These are phyloP conservation scores for Raja brachyura DNA, from an alignment of 2,113 vertebrate genomes.

Conservation along the genomic window DNA sequence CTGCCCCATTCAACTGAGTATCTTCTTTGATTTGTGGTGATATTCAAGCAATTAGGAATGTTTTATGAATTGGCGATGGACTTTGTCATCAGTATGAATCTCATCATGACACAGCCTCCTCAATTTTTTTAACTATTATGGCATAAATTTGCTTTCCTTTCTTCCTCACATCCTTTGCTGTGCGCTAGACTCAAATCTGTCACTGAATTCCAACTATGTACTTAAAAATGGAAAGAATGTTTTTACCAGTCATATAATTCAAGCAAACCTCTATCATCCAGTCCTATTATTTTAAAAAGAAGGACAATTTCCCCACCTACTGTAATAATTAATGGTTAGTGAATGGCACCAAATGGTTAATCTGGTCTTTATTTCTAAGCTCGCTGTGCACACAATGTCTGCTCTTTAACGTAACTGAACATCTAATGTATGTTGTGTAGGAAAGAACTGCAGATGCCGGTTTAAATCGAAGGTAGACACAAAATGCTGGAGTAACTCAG, in stretches of 20 bases:
- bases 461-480: too few species aligned
- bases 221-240: not conserved
- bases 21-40: not conserved
- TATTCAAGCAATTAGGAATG: not conserved
- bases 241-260: not conserved
- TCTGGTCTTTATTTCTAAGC: too few species aligned
- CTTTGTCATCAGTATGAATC: not conserved
- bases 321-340: not conserved
- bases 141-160: not conserved
- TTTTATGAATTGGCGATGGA: not conserved
- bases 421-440: too few species aligned
- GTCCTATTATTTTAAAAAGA: not conserved
- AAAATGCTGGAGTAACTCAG: too few species aligned
- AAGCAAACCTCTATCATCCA: not conserved
- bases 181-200: not conserved
- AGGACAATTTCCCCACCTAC: not conserved
- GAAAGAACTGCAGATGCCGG: too few species aligned
- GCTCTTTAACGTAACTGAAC: too few species aligned
- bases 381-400: too few species aligned
- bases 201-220: not conserved
- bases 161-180: too few species aligned
- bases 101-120: slow-evolving; percentile 3
- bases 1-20: not conserved
- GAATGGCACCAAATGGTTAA: not conserved
- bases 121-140: not conserved